A percentile compares a stretch with the other conserved stretches of the same genome.
Conservation (phyloP, 1,140 invertebrate genomes). For the Ganaspis sp. region DNA sequence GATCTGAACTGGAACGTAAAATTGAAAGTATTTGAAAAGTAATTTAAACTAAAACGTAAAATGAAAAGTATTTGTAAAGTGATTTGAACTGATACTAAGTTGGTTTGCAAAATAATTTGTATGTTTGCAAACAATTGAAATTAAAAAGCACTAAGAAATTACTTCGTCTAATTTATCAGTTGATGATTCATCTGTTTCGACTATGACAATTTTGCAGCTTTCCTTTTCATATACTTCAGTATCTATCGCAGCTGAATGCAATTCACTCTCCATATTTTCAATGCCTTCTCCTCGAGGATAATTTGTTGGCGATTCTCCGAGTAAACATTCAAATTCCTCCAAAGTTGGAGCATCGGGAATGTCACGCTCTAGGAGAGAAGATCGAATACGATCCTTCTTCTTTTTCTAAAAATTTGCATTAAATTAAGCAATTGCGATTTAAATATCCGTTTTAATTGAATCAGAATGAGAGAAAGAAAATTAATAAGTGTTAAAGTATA, state of each 20-base stretch:
- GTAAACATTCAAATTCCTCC: constrained; percentile 73
- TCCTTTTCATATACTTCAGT: constrained; percentile 68
- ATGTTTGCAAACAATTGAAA: too few relatives aligned
- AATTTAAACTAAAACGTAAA: too few relatives aligned
- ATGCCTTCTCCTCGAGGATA: constrained; percentile 71
- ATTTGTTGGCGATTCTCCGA: constrained; percentile 72
- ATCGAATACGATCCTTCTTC: constrained; percentile 64
- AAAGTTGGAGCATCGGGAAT: constrained; percentile 73
- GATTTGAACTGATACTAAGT: too few relatives aligned
- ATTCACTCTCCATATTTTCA: constrained; percentile 75
- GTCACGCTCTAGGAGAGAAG: constrained; percentile 59
- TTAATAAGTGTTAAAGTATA: too few relatives aligned
- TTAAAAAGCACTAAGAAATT: too few relatives aligned
- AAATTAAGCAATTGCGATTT: too few relatives aligned
- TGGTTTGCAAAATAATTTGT: too few relatives aligned
- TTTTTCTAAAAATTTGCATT: constrained; percentile 64
- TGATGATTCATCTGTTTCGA: constrained; percentile 33
- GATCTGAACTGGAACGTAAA: too few relatives aligned
- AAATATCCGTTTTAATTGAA: too few relatives aligned
- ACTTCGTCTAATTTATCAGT: constrained; percentile 42
- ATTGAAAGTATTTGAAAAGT: too few relatives aligned
- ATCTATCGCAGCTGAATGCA: constrained; percentile 74
- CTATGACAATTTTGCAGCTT: constrained; percentile 44
- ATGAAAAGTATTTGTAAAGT: too few relatives aligned
- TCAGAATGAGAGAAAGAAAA: too few relatives aligned